Evolutionary conservation across 1,140 invertebrate species (phyloP).

Genomic region (Stegodyphus mimosarum): DNA sequence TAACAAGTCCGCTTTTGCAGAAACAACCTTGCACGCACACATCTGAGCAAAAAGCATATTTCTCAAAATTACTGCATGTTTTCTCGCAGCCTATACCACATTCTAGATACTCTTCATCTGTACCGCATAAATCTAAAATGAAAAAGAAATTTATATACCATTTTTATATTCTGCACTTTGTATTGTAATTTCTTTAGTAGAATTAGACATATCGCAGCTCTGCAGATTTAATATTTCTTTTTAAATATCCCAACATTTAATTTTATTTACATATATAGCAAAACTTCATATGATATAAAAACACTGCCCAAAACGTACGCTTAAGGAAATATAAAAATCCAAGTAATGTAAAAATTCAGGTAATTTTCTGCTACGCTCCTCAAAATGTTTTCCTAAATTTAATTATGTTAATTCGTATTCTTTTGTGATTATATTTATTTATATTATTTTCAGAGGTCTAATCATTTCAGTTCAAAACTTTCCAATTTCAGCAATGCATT

Average conservation of each 20-base stretch:
- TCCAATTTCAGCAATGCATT: no score
- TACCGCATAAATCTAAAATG: slow-evolving; percentile 15
- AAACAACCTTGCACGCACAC: slow-evolving; percentile 30
- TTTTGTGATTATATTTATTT: no score
- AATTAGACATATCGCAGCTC: background rate
- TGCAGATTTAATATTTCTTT: background rate
- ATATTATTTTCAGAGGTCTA: no score
- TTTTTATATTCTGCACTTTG: background rate
- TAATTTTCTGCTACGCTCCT: no score
- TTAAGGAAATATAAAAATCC: no score
- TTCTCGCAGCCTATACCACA: slow-evolving; percentile 8
- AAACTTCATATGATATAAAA: background rate
- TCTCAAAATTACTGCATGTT: background rate
- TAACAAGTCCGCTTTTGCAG: slow-evolving; percentile 30
- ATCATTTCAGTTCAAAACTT: no score
- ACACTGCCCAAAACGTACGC: background rate
- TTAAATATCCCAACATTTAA: background rate
- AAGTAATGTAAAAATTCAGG: no score
- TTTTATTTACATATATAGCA: background rate
- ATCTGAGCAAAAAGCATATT: slow-evolving; percentile 16
- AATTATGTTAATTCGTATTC: no score
- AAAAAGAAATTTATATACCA: background rate
- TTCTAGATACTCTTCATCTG: slow-evolving; percentile 17
- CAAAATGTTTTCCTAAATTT: no score
- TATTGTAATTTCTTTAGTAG: background rate